Conservation (phyloP, 2,888 invertebrate genomes). For the Crioceris asparagi region DNA sequence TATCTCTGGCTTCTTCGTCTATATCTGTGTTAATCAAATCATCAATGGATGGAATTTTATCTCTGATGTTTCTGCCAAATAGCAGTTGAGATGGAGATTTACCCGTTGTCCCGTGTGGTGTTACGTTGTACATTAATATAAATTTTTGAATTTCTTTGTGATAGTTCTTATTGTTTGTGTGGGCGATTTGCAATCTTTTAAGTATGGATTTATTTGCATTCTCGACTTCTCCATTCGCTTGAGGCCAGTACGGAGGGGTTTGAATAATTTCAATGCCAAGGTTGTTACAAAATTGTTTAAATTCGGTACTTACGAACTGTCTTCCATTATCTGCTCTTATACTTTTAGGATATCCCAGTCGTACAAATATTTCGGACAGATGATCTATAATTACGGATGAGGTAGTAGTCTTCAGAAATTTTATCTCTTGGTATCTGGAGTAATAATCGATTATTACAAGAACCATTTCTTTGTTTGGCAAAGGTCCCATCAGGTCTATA, state of each 20-base stretch:
- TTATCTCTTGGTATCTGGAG: conserved; percentile 5
- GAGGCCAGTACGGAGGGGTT: conserved; percentile 16
- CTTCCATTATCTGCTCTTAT: conserved; percentile 15
- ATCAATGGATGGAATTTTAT: conserved; percentile 19
- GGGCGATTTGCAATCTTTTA: conserved; percentile 16
- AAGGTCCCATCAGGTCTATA: conserved; percentile 20
- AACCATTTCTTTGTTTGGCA: conserved; percentile 15
- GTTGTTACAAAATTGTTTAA: conserved; percentile 11
- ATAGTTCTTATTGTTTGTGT: conserved; percentile 13
- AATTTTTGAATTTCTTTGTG: conserved; percentile 16
- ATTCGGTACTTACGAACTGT: conserved; percentile 15
- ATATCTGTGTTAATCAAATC: conserved; percentile 7
- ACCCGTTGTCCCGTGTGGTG: conserved; percentile 25
- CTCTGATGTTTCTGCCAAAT: conserved; percentile 18
- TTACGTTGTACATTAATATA: conserved; percentile 18
- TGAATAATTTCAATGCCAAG: conserved; percentile 10
- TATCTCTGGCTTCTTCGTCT: conserved; percentile 17
- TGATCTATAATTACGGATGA: conserved; percentile 10
- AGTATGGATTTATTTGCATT: conserved; percentile 22
- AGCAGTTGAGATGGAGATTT: conserved; percentile 22
- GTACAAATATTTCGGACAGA: conserved; percentile 9
- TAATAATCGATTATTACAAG: conserved; percentile 9
- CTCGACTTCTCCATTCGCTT: conserved; percentile 26
- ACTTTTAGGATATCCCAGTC: conserved; percentile 10
- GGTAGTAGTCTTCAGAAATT: conserved; percentile 11